Conservation (phyloP, 2,797 vertebrate species). For the Octomys mimax region DNA sequence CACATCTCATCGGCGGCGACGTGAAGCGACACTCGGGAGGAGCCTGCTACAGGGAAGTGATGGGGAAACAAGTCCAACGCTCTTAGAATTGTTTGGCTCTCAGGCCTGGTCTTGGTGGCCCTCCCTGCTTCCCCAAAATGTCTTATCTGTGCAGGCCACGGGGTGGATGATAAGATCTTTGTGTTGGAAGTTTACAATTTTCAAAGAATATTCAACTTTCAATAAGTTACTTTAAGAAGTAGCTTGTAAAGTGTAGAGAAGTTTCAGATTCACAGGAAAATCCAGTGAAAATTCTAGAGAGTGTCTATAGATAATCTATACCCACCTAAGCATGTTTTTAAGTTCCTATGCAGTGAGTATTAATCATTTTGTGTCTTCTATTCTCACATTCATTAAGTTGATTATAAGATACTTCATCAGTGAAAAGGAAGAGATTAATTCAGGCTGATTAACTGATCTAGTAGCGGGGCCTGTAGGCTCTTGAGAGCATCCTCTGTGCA, state of each 20-base stretch:
- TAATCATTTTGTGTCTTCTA: neutral
- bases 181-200: neutral
- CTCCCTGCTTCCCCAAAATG: neutral
- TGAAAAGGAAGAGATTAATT: neutral
- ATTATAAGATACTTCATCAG: neutral
- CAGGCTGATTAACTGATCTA: neutral
- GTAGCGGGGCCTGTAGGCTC: fast-evolving
- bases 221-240: neutral
- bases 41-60: neutral
- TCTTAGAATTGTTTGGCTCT: constrained; percentile 28
- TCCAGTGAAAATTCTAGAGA: neutral
- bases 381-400: neutral
- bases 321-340: neutral
- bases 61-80: constrained; percentile 47
- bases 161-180: neutral
- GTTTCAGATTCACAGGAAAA: neutral
- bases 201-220: neutral
- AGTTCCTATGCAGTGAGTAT: neutral
- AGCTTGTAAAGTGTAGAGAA: neutral
- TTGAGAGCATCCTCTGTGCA: neutral
- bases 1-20: constrained; percentile 39
- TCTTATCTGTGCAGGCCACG: neutral
- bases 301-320: neutral
- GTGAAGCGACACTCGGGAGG: constrained; percentile 1
- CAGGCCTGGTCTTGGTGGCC: neutral